phyloP scores from a whole-genome alignment of 2,888 invertebrate genomes.

The Caenorhabditis sinica region DNA sequence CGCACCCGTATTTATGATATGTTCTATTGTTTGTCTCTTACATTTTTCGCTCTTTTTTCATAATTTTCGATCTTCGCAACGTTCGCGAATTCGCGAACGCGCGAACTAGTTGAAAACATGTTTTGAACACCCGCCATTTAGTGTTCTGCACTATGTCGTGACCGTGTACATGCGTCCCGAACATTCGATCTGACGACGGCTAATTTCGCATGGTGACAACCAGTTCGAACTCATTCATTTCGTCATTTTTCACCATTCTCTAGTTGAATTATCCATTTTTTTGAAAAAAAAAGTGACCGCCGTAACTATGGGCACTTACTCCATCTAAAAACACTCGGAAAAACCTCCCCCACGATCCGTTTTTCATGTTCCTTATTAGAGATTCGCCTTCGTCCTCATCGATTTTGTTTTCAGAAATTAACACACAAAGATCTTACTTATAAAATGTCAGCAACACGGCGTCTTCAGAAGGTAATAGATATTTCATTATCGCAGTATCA shows the following conservation, averaged over 20 bases:
- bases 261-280: neutral
- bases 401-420: constrained; percentile 25
- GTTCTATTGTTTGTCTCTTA: no score
- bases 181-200: constrained; percentile 40
- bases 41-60: neutral
- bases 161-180: constrained; percentile 29
- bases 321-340: no score
- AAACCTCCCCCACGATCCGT: no score
- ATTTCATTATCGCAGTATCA: neutral
- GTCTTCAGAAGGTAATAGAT: constrained; percentile 66
- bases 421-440: neutral
- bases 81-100: neutral
- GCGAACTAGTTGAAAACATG: neutral
- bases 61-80: neutral
- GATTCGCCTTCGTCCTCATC: neutral
- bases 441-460: constrained; percentile 70
- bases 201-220: neutral
- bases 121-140: constrained; percentile 15
- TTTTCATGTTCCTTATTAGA: neutral
- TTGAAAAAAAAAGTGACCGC: neutral
- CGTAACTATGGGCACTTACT: no score
- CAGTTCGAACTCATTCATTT: constrained; percentile 2
- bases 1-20: no score
- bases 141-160: constrained; percentile 36
- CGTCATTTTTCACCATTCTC: constrained; percentile 14